A percentile compares a stretch with the other conserved stretches of the same genome.
Conservation (phyloP, 2,113 vertebrate genomes). For the Lates calcarifer region DNA sequence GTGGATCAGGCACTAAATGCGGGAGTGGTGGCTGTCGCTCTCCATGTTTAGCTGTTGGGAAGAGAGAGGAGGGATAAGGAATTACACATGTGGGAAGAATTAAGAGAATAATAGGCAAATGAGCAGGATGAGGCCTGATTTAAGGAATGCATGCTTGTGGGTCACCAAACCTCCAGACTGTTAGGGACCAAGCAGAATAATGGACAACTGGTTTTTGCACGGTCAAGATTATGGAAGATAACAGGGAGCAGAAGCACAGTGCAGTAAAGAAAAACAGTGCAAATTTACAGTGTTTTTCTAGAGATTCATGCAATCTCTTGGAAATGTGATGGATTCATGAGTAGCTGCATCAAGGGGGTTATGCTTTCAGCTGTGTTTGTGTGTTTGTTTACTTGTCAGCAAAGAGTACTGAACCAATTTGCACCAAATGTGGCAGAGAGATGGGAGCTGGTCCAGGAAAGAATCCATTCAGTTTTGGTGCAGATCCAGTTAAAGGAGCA, state of each 20-base stretch:
- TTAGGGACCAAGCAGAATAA: too few relatives aligned
- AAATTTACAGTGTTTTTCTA: neutral
- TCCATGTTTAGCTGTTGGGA: conserved; percentile 80
- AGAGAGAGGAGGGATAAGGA: conserved; percentile 14
- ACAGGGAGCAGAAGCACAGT: too few relatives aligned
- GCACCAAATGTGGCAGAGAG: too few relatives aligned
- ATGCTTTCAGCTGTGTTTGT: too few relatives aligned
- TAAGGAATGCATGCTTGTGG: neutral
- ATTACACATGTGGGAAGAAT: neutral
- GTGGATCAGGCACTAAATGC: conserved; percentile 74
- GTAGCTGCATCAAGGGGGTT: too few relatives aligned
- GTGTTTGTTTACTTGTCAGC: too few relatives aligned
- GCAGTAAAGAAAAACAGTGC: neutral
- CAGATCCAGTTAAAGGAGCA: too few relatives aligned
- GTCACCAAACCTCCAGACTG: neutral
- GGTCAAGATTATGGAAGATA: too few relatives aligned
- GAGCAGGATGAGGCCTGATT: neutral
- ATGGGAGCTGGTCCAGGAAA: too few relatives aligned
- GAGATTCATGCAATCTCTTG: neutral
- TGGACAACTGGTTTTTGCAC: neutral
- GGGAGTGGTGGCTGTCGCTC: conserved; percentile 52
- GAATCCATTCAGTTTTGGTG: too few relatives aligned
- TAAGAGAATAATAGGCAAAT: neutral
- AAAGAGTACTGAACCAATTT: too few relatives aligned
- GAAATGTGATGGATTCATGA: too few relatives aligned